Evolutionary conservation across 2,797 vertebrate genomes (phyloP).

Genomic region (Melanotaenia pygmaea): DNA sequence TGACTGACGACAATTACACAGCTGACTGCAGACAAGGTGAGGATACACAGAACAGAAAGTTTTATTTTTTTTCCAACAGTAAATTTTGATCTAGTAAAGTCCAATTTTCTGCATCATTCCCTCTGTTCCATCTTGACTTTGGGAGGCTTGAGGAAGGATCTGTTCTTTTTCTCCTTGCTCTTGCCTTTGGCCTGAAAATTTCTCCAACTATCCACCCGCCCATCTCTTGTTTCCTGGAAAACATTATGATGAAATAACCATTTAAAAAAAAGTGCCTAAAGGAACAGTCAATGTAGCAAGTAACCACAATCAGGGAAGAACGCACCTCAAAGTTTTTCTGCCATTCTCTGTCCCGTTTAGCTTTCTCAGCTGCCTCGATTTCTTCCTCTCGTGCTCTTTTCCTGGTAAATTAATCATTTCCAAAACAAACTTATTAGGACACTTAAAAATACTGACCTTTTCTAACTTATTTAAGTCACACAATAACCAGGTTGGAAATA

Average conservation of each 20-base stretch:
- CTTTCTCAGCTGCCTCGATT: slow-evolving; percentile 95
- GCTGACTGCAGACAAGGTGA: slow-evolving; percentile 56
- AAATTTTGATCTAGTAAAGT: slow-evolving; percentile 46
- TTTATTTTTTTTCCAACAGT: slow-evolving; percentile 33
- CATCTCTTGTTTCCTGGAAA: slow-evolving; percentile 93
- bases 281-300: not conserved
- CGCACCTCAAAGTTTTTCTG: slow-evolving; percentile 99
- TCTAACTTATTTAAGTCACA: not conserved
- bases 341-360: slow-evolving; percentile 96
- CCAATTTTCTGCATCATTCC: slow-evolving; percentile 83
- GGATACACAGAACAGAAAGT: slow-evolving; percentile 37
- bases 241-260: not conserved
- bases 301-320: not conserved
- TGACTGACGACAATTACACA: slow-evolving; percentile 40
- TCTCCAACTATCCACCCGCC: slow-evolving; percentile 98
- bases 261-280: not conserved
- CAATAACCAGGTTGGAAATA: not conserved
- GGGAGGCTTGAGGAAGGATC: slow-evolving; percentile 96
- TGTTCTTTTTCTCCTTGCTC: slow-evolving; percentile 94
- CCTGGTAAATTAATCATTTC: slow-evolving; percentile 71
- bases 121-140: slow-evolving; percentile 99
- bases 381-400: slow-evolving; percentile 98
- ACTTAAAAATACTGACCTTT: not conserved
- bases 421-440: not conserved
- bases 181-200: slow-evolving; percentile 96